phyloP scores from a whole-genome alignment of 1,140 invertebrate genomes.

The Heliconius hewitsoni region DNA sequence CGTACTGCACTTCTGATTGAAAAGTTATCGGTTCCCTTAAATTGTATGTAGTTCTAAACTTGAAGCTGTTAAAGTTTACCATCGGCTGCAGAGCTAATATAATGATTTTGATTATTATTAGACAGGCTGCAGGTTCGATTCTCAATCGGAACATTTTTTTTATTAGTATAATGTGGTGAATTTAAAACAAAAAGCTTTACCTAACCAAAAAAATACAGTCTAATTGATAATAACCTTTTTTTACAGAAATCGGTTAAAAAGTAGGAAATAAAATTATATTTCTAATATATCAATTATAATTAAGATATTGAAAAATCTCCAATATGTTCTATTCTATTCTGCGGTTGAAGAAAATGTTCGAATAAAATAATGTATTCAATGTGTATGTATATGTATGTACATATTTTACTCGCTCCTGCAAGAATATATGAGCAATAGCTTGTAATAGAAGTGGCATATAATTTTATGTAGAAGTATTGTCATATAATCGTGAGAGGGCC shows the following conservation, averaged over 20 bases:
- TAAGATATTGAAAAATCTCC: background rate
- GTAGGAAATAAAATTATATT: too few species aligned
- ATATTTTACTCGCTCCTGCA: constrained; percentile 1
- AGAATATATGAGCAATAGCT: background rate
- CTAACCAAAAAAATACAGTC: too few species aligned
- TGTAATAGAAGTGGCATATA: background rate
- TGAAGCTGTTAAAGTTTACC: background rate
- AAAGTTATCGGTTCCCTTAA: constrained; percentile 2
- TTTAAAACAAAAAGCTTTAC: too few species aligned
- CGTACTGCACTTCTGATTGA: background rate
- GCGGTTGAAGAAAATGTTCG: background rate
- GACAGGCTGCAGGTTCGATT: background rate
- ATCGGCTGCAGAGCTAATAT: background rate
- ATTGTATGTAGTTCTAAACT: background rate
- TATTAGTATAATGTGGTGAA: too few species aligned
- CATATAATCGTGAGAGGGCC: background rate
- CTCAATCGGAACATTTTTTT: background rate
- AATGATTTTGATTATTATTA: background rate
- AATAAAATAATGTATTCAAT: background rate
- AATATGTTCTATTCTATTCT: background rate
- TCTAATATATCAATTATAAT: too few species aligned
- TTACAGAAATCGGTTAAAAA: too few species aligned
- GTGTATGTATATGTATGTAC: background rate
- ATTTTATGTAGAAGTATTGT: background rate
- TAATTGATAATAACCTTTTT: too few species aligned